Evolutionary conservation across 2,797 vertebrate species (phyloP).

Genomic region (Miichthys miiuy): DNA sequence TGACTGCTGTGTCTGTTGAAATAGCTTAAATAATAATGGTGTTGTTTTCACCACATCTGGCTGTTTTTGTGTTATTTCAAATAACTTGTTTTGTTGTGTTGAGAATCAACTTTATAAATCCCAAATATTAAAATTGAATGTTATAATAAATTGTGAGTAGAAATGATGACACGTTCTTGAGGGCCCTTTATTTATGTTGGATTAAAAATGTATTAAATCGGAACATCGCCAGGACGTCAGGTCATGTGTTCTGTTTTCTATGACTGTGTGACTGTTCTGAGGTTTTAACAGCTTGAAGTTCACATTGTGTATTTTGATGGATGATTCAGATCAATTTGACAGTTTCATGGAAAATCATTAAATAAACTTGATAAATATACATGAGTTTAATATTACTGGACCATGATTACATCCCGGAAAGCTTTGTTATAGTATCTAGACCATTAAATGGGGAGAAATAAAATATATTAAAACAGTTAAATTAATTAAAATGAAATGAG

Average conservation of each 20-base stretch:
- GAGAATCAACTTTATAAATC: neutral
- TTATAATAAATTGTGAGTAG: neutral
- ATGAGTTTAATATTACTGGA: neutral
- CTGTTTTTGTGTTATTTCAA: neutral
- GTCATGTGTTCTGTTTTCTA: neutral
- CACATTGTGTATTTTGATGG: neutral
- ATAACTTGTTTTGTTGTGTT: neutral
- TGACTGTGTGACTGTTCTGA: neutral
- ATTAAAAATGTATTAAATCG: neutral
- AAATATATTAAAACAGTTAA: neutral
- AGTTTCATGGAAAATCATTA: neutral
- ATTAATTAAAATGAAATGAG: neutral
- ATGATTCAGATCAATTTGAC: neutral
- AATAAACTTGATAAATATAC: neutral
- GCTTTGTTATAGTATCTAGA: neutral
- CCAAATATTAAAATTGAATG: neutral
- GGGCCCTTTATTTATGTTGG: neutral
- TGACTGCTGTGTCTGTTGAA: neutral
- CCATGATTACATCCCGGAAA: neutral
- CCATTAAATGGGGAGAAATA: neutral
- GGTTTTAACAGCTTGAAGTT: neutral
- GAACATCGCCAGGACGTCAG: neutral
- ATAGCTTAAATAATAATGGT: neutral
- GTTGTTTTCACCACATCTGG: slow-evolving; percentile 5
- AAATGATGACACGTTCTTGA: neutral